Conservation (phyloP, 2,888 invertebrate genomes). For the Plebejus melissa region DNA sequence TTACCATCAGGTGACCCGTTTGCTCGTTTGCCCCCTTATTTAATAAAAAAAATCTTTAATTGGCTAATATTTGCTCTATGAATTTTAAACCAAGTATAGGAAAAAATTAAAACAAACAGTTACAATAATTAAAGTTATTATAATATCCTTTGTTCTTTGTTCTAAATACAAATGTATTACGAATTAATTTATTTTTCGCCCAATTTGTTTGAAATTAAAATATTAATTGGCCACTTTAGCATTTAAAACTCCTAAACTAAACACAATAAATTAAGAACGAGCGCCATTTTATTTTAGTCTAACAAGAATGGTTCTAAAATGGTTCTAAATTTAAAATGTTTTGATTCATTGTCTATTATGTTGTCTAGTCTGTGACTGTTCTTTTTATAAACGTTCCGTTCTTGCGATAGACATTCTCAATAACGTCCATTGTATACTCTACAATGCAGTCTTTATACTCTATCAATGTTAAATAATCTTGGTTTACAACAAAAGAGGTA, state of each 20-base stretch:
- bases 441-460: background rate
- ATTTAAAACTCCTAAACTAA: background rate
- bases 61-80: background rate
- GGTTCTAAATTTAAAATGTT: conserved; percentile 22
- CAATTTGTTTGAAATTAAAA: background rate
- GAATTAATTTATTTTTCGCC: background rate
- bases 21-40: too few species aligned
- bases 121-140: background rate
- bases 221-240: background rate
- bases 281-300: background rate
- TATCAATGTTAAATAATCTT: conserved; percentile 9
- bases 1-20: too few species aligned
- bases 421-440: background rate
- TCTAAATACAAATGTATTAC: background rate
- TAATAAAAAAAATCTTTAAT: background rate
- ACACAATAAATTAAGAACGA: background rate
- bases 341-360: conserved; percentile 17
- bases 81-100: background rate
- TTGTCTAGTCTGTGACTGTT: conserved; percentile 6
- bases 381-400: background rate
- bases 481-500: background rate
- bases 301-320: conserved; percentile 11
- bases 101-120: background rate
- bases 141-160: background rate
- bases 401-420: background rate